Evolutionary conservation across 2,797 vertebrate species (phyloP), one percentile per base, ranked within the genome.

Genomic region (Bradypodion ventrale): DNA sequence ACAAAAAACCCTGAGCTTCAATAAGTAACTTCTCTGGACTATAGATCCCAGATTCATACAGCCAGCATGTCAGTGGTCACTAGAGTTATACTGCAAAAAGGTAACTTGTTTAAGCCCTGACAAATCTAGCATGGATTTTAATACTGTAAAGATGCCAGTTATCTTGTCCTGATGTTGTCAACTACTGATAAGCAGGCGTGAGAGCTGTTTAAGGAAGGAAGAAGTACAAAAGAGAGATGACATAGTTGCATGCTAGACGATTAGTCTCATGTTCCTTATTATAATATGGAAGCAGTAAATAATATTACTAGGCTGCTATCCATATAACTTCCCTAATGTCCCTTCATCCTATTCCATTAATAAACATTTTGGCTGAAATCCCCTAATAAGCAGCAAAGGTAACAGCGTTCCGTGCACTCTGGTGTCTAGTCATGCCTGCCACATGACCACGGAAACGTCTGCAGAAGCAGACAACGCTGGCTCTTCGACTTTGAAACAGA

Each of bases 301-400:
- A 40, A 69, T 83, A 37, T 78, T 77, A 77, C 49, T 83, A 68
- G 82, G 62, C 63, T 68, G 68, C 62, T 27, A n/a, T 56, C 63
- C 49, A 69, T 56, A 69, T 66, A 7, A 40, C 56, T 83, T 63
- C 35, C 10, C 35, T 65, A n/a, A 46, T 21, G 21, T 44, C 44
- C 44, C 5, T 78, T 35, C 23, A 35, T 44, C 42, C 10, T 42
- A n/a, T 79, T 68, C 32, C 10, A 52, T 56, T 6, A 76, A 83
- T 83, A 76, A 32, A 19, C 2, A 40, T 83, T 75, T 83, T 68
- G 73, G 56, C 46, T 49, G 7, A 7, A 49, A 49, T 49, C 46
- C 12, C 46, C 12, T n/a, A n/a, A n/a, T n/a, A n/a, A n/a, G n/a
- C 13, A 49, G 46, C 46, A 49, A 12, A 49, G 7, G n/a, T n/a